Percentiles rank a stretch among this genome's conserved stretches.
phyloP scores from a whole-genome alignment of 2,797 vertebrate genomes.

The Xenentodon cancila region DNA sequence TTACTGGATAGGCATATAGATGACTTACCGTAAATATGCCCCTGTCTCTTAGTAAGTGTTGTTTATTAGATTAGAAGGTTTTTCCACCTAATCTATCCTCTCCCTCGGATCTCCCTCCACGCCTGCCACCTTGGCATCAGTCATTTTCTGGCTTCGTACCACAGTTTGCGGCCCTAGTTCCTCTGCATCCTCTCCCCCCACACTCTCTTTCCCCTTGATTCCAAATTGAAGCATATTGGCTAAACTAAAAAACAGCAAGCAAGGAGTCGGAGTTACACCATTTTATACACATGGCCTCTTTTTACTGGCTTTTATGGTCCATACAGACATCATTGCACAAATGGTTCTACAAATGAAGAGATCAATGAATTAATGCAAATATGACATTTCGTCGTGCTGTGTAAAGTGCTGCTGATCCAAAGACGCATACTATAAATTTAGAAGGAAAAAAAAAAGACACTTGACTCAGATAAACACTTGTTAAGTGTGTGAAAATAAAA shows the following conservation, averaged over 20 bases:
- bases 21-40: slow-evolving; percentile 49
- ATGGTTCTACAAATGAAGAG: slow-evolving; percentile 42
- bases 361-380: slow-evolving; percentile 55
- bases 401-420: slow-evolving; percentile 30
- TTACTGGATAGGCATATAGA: slow-evolving; percentile 26
- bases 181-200: slow-evolving; percentile 6
- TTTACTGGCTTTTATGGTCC: slow-evolving; percentile 35
- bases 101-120: slow-evolving; percentile 37
- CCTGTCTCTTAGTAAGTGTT: slow-evolving; percentile 25
- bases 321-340: slow-evolving; percentile 42
- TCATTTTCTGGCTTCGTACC: slow-evolving; percentile 57
- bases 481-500: no score
- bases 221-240: slow-evolving; percentile 40
- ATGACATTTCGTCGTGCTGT: slow-evolving; percentile 31
- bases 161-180: slow-evolving; percentile 23
- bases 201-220: slow-evolving; percentile 15
- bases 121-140: slow-evolving; percentile 60
- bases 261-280: slow-evolving; percentile 8
- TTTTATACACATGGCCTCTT: slow-evolving; percentile 4
- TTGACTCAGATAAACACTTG: neutral
- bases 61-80: slow-evolving; percentile 37
- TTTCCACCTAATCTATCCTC: slow-evolving; percentile 28
- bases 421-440: slow-evolving; percentile 2
- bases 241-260: slow-evolving; percentile 35
- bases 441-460: neutral